Percentiles rank a stretch among this genome's conserved stretches.
phyloP scores from a whole-genome alignment of 1,140 invertebrate genomes.

The Aphelenchoides besseyi region DNA sequence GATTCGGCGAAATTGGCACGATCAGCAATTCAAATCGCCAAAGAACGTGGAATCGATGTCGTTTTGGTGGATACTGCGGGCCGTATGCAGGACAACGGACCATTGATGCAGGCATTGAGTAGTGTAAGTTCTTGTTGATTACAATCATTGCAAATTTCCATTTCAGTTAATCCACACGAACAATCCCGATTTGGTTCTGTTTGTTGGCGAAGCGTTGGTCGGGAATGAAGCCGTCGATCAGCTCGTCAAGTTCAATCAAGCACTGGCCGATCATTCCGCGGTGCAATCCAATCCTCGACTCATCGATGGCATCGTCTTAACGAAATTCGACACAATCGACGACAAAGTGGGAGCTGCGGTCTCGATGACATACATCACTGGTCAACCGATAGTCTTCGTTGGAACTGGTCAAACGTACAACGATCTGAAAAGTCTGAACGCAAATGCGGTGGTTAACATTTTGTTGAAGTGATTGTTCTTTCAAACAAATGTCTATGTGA shows the following conservation, averaged over 20 bases:
- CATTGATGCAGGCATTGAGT: conserved; percentile 88
- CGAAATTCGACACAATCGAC: conserved; percentile 98
- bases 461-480: conserved; percentile 90
- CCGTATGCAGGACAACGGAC: conserved; percentile 99
- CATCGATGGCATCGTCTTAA: conserved; percentile 94
- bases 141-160: conserved; percentile 8
- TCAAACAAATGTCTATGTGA: no score
- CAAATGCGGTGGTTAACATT: conserved; percentile 89
- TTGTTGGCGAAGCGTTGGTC: conserved; percentile 96
- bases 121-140: conserved; percentile 68
- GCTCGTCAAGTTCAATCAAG: conserved; percentile 95
- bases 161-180: conserved; percentile 76
- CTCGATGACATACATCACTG: conserved; percentile 99
- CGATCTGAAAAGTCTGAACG: conserved; percentile 92
- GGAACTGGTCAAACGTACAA: conserved; percentile 98
- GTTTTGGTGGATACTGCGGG: conserved; percentile 96
- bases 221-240: conserved; percentile 99
- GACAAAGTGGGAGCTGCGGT: conserved; percentile 98
- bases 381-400: conserved; percentile 98
- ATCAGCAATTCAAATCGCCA: conserved; percentile 85
- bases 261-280: conserved; percentile 70
- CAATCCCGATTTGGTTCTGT: conserved; percentile 91
- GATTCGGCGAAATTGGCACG: conserved; percentile 95
- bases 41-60: conserved; percentile 78
- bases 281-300: conserved; percentile 74